Percentiles rank a stretch among this genome's conserved stretches.
Conservation (phyloP, 2,113 vertebrate genomes). For the Sialia sialis region DNA sequence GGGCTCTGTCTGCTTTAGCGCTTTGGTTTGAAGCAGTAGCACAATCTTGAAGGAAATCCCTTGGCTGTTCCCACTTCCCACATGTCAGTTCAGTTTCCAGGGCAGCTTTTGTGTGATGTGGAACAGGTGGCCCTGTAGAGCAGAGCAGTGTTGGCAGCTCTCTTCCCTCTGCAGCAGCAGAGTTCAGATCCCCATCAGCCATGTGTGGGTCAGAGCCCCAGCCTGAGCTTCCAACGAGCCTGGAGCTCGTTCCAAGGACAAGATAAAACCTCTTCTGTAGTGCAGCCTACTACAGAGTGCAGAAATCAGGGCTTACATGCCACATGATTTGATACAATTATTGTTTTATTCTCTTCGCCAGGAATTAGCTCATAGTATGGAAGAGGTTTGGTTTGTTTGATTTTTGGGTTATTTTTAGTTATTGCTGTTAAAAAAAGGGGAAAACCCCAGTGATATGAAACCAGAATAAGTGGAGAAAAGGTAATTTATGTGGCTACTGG, state of each 20-base stretch:
- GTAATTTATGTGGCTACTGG: background rate
- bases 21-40: background rate
- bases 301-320: background rate
- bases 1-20: background rate
- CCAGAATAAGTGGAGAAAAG: background rate
- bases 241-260: background rate
- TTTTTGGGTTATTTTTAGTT: background rate
- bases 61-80: background rate
- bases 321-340: background rate
- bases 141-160: background rate
- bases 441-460: background rate
- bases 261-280: background rate
- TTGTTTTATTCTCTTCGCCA: background rate
- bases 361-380: background rate
- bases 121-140: background rate
- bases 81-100: background rate
- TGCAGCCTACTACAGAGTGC: background rate
- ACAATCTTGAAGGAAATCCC: background rate
- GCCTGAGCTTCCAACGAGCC: background rate
- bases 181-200: background rate
- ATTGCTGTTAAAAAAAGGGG: background rate
- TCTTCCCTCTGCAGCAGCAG: background rate
- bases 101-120: background rate
- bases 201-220: fast-evolving
- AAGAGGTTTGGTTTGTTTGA: background rate